Evolutionary conservation across 1,140 invertebrate genomes (phyloP), one percentile per base, ranked within the genome.

Genomic region (Magallana ariakensis): DNA sequence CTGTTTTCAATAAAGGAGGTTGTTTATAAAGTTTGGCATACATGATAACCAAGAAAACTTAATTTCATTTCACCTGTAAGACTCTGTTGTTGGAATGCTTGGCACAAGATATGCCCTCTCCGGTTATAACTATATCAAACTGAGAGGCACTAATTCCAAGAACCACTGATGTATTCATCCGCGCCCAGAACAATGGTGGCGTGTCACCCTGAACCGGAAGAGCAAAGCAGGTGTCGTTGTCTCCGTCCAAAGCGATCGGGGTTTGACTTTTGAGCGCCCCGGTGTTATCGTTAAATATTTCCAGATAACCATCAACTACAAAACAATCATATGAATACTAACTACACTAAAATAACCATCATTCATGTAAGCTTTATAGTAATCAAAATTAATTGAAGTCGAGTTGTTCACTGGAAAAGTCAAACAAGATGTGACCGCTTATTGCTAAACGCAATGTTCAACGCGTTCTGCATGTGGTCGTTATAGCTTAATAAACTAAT

Each of bases 111-210:
- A 88, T 80, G 6, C 85, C 85, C n/a, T 84, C 46, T 9, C 87
- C 87, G 10, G 80, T 46, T 3, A 88, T 58, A 33, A 55, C 26
- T 15, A 88, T 26, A n/a, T 82, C 83, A 56, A 88, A 88, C 13
- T 83, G 86, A 11, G 84, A 11, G 22, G 80, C 62, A 54, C 84
- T 56, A 5, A 88, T 82, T 11, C 84, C 57, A 9, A 88, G 60
- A 2, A 88, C 8, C 15, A 75, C 66, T 3, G 87, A 84, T n/a
- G 85, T 86, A 22, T 88, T 88, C 3, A 88, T 84, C 26, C 87
- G 55, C n/a, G 62, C 70, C 80, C 85, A 88, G n/a, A 86, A 84
- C 15, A 88, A 80, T 1, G 87, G 87, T 4, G 87, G 87, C 15
- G 66, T 80, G 1, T 84, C 55, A 11, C 87, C 87, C 19, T 88